Percentiles rank a stretch among this genome's conserved stretches.
These are phyloP conservation scores for Stenolophus ochropezus DNA, from an alignment of 2,888 invertebrate species.

Conservation along the genomic window DNA sequence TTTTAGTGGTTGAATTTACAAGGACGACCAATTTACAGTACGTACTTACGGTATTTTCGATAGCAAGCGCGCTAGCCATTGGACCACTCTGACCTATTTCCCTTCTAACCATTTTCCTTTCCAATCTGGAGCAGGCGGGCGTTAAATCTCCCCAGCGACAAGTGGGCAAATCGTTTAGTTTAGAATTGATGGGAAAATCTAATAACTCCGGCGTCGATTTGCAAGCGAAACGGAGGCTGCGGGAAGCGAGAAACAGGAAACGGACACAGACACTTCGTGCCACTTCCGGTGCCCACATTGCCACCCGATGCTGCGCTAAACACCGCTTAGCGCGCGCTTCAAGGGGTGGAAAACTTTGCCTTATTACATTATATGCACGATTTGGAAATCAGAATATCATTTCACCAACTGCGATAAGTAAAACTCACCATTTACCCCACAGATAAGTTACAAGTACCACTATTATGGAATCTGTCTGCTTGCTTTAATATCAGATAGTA, in stretches of 20 bases:
- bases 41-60: no score
- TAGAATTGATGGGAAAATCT: conserved; percentile 24
- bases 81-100: neutral
- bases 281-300: neutral
- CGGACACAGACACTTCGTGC: conserved; percentile 12
- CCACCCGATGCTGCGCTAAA: neutral
- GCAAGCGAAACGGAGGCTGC: neutral
- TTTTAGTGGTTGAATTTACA: no score
- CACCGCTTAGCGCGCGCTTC: no score
- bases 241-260: neutral
- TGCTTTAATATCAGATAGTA: no score
- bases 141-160: neutral
- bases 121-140: neutral
- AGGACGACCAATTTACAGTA: no score
- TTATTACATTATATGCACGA: no score
- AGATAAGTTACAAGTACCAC: no score
- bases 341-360: no score
- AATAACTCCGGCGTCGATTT: conserved; percentile 22
- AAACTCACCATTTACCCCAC: no score
- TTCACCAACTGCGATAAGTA: no score
- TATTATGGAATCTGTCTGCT: no score
- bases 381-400: no score
- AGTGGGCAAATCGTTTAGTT: conserved; percentile 11
- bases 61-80: neutral
- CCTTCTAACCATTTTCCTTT: neutral